Conservation (phyloP, 2,113 vertebrate species). For the Cairina moschata region DNA sequence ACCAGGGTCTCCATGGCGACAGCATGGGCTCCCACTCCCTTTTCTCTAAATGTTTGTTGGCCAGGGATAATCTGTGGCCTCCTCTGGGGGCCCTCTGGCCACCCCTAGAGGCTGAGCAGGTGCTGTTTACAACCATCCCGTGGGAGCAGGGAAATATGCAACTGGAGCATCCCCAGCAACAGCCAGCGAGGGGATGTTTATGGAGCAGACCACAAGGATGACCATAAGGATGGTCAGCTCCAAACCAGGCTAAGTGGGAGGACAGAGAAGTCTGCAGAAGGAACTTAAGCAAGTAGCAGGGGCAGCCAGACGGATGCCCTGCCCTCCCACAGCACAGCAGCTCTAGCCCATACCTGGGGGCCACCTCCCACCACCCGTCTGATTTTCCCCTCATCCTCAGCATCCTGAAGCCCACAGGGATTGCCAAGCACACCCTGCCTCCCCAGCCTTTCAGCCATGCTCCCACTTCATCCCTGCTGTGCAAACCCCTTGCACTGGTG, state of each 20-base stretch:
- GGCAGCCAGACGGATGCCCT: not conserved
- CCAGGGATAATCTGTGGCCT: too few relatives aligned
- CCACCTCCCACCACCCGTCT: not conserved
- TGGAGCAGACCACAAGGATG: not conserved
- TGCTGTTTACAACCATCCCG: not conserved
- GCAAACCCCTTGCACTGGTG: not conserved
- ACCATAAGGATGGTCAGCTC: not conserved
- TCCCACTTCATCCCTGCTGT: not conserved
- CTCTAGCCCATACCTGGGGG: not conserved
- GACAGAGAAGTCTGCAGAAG: not conserved
- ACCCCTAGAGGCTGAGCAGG: not conserved
- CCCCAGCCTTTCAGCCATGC: not conserved
- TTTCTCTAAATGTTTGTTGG: not conserved
- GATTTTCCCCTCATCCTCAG: not conserved
- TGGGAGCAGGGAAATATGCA: rapidly evolving
- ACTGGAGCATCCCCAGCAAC: not conserved
- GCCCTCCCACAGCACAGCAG: not conserved
- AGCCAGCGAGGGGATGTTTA: not conserved
- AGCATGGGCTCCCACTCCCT: not conserved
- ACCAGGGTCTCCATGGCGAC: not conserved
- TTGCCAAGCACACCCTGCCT: not conserved
- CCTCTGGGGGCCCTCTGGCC: not conserved
- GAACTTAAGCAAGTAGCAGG: not conserved
- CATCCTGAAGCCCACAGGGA: not conserved
- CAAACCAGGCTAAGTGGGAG: not conserved